These are phyloP conservation scores for Palaemon carinicauda DNA, from an alignment of 1,140 invertebrate genomes.

Conservation along the genomic window DNA sequence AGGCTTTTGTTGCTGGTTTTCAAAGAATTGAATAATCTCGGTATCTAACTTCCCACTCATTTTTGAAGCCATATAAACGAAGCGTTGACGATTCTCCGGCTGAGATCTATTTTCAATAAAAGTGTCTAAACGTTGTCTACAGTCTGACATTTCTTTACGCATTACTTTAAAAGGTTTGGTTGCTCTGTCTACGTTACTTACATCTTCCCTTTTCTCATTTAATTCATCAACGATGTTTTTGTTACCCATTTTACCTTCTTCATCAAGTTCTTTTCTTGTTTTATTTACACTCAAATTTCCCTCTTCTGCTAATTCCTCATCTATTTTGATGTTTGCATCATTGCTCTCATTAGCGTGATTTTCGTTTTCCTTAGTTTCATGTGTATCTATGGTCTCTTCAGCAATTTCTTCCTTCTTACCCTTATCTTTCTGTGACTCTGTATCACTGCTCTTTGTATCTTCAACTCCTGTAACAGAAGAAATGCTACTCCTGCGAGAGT, in stretches of 20 bases:
- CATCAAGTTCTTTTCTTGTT: background rate
- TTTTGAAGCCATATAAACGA: slow-evolving; percentile 15
- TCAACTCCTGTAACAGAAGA: too few species aligned
- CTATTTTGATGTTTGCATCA: too few species aligned
- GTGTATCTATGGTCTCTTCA: too few species aligned
- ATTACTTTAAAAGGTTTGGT: background rate
- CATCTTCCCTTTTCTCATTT: background rate
- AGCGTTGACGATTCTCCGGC: slow-evolving; percentile 16
- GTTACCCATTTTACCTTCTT: background rate
- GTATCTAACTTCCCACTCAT: slow-evolving; percentile 38
- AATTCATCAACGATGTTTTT: background rate
- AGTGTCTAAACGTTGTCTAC: background rate
- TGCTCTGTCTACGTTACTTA: background rate
- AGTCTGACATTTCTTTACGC: background rate
- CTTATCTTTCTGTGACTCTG: too few species aligned
- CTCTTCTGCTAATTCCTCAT: background rate
- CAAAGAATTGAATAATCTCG: slow-evolving; percentile 47
- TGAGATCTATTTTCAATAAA: background rate
- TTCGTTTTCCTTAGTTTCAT: too few species aligned
- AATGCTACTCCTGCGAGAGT: too few species aligned
- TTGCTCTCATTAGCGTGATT: too few species aligned
- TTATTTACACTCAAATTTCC: background rate
- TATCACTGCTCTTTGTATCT: too few species aligned
- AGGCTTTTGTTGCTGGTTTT: slow-evolving; percentile 31
- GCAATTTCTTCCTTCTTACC: too few species aligned